phyloP scores from a whole-genome alignment of 2,797 vertebrate species.

The Pteropus rufus region DNA sequence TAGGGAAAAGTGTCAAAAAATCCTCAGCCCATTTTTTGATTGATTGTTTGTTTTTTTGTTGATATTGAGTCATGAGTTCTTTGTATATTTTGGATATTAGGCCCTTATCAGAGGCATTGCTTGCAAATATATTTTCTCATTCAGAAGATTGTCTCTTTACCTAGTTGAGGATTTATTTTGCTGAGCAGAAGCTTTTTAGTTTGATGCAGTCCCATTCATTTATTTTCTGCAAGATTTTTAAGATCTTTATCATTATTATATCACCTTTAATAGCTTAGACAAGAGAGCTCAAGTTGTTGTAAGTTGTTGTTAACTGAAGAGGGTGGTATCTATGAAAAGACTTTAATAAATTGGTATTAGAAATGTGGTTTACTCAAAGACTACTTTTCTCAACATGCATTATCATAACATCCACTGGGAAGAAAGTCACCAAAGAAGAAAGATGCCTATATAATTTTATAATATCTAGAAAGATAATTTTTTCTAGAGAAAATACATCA shows the following conservation, averaged over 20 bases:
- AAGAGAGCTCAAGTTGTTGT: background rate
- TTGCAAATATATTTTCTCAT: no score
- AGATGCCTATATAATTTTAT: background rate
- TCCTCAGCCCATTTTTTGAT: no score
- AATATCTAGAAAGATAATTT: background rate
- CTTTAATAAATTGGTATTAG: background rate
- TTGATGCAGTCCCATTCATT: no score
- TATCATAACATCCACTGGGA: background rate
- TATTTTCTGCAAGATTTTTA: no score
- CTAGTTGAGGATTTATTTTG: no score
- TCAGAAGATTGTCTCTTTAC: no score
- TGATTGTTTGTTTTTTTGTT: no score
- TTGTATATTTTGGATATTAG: no score
- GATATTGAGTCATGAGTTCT: no score
- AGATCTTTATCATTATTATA: background rate
- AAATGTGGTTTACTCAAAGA: background rate
- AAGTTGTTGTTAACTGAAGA: background rate
- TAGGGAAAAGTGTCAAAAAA: no score
- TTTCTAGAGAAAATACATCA: background rate
- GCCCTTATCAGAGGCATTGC: no score
- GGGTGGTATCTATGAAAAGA: background rate
- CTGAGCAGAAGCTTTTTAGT: no score
- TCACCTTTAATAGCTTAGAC: background rate
- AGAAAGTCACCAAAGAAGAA: background rate
- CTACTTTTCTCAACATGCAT: background rate